Conservation (phyloP, 2,113 vertebrate genomes). For the Vireo altiloquus region DNA sequence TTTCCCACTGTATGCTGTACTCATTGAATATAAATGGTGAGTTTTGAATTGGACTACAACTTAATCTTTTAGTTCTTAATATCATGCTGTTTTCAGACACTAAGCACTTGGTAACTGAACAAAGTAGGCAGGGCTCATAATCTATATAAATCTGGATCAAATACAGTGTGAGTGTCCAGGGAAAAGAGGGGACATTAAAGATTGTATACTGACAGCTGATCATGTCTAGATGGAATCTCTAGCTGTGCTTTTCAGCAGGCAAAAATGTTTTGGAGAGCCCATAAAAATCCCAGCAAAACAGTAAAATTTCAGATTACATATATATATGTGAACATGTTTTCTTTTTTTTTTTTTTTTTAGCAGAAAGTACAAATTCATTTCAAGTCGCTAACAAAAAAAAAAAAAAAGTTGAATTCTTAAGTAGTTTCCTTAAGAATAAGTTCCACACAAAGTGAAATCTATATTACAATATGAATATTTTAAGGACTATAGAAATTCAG, state of each 20-base stretch:
- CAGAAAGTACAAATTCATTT: background rate
- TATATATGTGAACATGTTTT: too few relatives aligned
- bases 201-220: background rate
- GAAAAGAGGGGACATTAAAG: background rate
- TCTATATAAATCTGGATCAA: background rate
- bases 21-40: background rate
- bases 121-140: background rate
- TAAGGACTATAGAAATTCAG: background rate
- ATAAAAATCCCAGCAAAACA: background rate
- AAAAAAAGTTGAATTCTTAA: background rate
- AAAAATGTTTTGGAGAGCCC: background rate
- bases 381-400: background rate
- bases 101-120: background rate
- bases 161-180: background rate
- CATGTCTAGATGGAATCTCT: background rate
- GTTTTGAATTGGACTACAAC: background rate
- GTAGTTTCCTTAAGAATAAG: background rate
- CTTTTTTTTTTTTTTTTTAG: background rate
- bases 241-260: background rate
- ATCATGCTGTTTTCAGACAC: background rate
- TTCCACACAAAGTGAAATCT: background rate
- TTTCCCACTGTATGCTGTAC: background rate
- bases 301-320: background rate
- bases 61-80: background rate
- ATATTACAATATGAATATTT: background rate